Base-by-base conservation (phyloP, 2,888 invertebrate genomes). In the Agrochola lota region DNA sequence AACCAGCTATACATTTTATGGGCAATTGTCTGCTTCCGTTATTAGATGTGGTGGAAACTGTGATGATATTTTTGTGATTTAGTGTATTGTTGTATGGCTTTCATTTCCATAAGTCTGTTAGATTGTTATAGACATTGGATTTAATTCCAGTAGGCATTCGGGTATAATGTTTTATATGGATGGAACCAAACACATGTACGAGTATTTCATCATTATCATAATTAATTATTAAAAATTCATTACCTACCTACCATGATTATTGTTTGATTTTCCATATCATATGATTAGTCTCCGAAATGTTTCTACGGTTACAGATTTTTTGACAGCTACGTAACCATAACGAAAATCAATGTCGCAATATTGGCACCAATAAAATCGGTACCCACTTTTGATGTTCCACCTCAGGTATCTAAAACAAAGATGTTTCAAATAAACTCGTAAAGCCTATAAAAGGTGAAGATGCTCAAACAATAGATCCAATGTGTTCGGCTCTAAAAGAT, bases 391-490 rank as follows among this genome's bases (percentile, higher is more conserved):
- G 83, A 85, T 82, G 76, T 82, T 81, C 59, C 30, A 74, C 43
- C 80, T 84, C 89, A 83, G 89, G 85, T 88, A 89, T 57, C 71
- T 83, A 76, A 76, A 85, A 88, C 85, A 88, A 86, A 89, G 84
- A 80, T 85, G 73, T 80, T 85, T 66, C 49, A 80, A 89, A 84
- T 83, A 85, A 85, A 80, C 84, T 85, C 83, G 88, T 88, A 88
- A 86, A 89, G 43, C 40, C 83, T 82, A 76, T 85, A 76, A 85
- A 87, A 86, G 81, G 81, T 72, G 77, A 87, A 84, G 78, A 81
- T 80, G 76, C 66, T 71, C 79, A 85, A 86, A 94, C 94, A 93
- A 93, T 89, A 88, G 89, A 78, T 84, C 82, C 90, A 88, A 86
- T 92, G 89, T 91, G 84, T 89, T 87, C 82, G 80, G 78, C 80